Percentiles rank a stretch among this genome's conserved stretches.
These are phyloP conservation scores for Hippocampus mohnikei DNA, from an alignment of 2,113 vertebrate genomes.

Conservation along the genomic window DNA sequence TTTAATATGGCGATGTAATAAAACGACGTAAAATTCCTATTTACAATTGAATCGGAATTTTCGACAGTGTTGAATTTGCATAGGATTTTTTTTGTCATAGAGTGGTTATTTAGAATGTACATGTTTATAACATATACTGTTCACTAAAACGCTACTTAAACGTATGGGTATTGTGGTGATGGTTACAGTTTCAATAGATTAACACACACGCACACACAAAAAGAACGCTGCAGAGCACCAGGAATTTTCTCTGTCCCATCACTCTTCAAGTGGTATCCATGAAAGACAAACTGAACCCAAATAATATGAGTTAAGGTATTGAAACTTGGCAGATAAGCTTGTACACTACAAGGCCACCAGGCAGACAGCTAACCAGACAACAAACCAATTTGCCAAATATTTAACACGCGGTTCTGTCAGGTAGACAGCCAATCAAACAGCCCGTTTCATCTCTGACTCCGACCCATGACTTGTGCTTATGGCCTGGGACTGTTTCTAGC, in stretches of 20 bases:
- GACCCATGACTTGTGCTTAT: constrained; percentile 3
- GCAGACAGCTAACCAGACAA: constrained; percentile 20
- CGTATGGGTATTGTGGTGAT: too few relatives aligned
- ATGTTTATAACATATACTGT: background rate
- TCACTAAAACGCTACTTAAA: background rate
- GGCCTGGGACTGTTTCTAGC: background rate
- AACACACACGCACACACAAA: background rate
- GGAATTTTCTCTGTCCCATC: constrained; percentile 63
- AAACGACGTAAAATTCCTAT: too few relatives aligned
- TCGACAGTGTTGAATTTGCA: background rate
- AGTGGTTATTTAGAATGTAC: constrained; percentile 55
- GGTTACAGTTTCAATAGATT: too few relatives aligned
- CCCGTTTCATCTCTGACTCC: background rate
- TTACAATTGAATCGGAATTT: too few relatives aligned
- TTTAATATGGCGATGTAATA: background rate
- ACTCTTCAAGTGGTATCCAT: constrained; percentile 81
- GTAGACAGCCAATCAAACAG: constrained; percentile 18
- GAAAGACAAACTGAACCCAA: constrained; percentile 82
- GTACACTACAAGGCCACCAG: constrained; percentile 8
- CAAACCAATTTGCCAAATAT: constrained; percentile 18
- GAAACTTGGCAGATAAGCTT: constrained; percentile 62
- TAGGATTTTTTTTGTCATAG: background rate
- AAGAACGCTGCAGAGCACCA: constrained; percentile 58
- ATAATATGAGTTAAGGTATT: constrained; percentile 75
- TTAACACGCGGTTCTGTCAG: constrained; percentile 17